Evolutionary conservation across 2,888 invertebrate genomes (phyloP).

Genomic region (Drosophila sordidapex): DNA sequence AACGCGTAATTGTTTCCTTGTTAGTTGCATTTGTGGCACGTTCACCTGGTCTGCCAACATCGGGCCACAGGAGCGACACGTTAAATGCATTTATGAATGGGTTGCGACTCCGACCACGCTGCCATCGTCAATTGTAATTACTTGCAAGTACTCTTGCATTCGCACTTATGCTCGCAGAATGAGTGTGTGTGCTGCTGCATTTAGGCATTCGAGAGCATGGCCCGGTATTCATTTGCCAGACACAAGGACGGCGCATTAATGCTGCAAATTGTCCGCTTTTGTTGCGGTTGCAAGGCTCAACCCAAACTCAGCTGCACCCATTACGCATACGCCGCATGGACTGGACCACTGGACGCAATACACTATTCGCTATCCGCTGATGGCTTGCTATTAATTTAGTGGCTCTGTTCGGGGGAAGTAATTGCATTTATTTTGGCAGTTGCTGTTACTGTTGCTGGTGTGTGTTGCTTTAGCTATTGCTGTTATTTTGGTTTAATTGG

Average conservation of each 20-base stretch:
- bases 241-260: conserved; percentile 58
- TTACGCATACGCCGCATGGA: conserved; percentile 69
- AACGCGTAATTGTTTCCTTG: conserved; percentile 80
- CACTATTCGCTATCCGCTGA: conserved; percentile 12
- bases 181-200: conserved; percentile 21
- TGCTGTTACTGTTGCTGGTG: conserved; percentile 3
- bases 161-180: neutral
- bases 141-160: conserved; percentile 62
- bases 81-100: conserved; percentile 82
- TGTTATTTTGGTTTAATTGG: conserved; percentile 75
- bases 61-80: conserved; percentile 61
- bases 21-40: conserved; percentile 76
- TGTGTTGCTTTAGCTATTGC: conserved; percentile 17
- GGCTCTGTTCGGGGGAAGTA: conserved; percentile 53
- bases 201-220: conserved; percentile 53
- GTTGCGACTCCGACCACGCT: conserved; percentile 33
- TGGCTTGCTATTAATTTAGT: conserved; percentile 74
- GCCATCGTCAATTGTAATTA: conserved; percentile 78
- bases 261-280: conserved; percentile 80
- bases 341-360: conserved; percentile 8
- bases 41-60: conserved; percentile 57
- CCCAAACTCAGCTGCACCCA: conserved; percentile 31
- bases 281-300: conserved; percentile 61
- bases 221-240: conserved; percentile 64
- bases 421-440: conserved; percentile 74